Percentiles rank a stretch among this genome's conserved stretches.
Evolutionary conservation across 2,113 vertebrate species (phyloP).

Genomic region (Burhinus bistriatus): DNA sequence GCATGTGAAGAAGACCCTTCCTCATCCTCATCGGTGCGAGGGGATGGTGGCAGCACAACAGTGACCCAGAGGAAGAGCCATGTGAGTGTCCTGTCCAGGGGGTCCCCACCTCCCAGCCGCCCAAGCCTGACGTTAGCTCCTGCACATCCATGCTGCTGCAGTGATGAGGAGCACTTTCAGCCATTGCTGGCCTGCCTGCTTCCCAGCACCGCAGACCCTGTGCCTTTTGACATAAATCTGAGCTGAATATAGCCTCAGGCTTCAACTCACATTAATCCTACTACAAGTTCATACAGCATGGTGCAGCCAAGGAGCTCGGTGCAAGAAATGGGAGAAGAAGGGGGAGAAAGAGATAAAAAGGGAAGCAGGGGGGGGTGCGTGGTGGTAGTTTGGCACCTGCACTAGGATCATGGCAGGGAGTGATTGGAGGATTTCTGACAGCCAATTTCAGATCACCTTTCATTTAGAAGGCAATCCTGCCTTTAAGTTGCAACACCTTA

Average conservation of each 20-base stretch:
- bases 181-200: fast-evolving
- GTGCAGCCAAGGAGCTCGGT: not conserved
- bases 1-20: not conserved
- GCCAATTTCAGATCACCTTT: not conserved
- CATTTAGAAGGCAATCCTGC: not conserved
- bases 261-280: not conserved
- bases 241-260: not conserved
- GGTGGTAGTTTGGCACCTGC: not conserved
- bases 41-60: not conserved
- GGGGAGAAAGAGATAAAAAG: not conserved
- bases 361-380: not conserved
- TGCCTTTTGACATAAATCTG: not conserved
- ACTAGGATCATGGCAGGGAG: not conserved
- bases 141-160: not conserved
- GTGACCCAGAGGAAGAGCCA: not conserved
- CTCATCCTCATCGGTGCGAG: not conserved
- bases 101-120: not conserved
- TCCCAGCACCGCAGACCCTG: not conserved
- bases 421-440: not conserved
- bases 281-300: not conserved
- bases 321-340: not conserved
- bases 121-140: not conserved
- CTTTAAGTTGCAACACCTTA: not conserved
- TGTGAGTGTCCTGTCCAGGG: not conserved
- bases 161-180: not conserved